phyloP scores from a whole-genome alignment of 2,888 invertebrate species.

The Ormyrus pomaceus region DNA sequence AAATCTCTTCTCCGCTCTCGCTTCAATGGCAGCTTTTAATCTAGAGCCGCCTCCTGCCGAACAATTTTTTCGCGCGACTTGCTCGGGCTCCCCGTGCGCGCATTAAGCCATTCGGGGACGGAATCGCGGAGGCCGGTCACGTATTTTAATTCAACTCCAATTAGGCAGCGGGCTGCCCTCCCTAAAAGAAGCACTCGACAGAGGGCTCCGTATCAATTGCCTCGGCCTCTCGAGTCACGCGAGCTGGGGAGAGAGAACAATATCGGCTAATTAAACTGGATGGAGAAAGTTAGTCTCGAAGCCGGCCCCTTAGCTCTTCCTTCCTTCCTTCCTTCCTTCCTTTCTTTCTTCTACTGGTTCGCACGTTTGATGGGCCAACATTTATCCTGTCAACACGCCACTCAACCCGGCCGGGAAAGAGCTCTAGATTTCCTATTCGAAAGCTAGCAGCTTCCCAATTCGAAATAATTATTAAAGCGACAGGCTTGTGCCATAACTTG shows the following conservation, averaged over 20 bases:
- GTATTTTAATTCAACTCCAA: constrained; percentile 57
- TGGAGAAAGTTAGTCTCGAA: constrained; percentile 22
- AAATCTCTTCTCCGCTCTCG: too few relatives aligned
- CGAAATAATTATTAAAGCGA: too few relatives aligned
- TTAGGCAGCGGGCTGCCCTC: constrained; percentile 28
- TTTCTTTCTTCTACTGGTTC: constrained; percentile 12
- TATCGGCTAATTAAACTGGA: constrained; percentile 50
- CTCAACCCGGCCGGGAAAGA: background rate
- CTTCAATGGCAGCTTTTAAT: too few relatives aligned
- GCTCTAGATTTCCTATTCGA: too few relatives aligned
- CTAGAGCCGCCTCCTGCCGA: too few relatives aligned
- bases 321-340: background rate
- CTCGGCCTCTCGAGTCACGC: background rate
- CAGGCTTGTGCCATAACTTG: too few relatives aligned
- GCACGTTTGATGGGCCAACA: constrained; percentile 20
- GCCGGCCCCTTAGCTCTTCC: background rate
- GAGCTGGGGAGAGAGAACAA: constrained; percentile 27
- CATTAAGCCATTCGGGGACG: constrained; percentile 4
- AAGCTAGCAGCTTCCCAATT: too few relatives aligned
- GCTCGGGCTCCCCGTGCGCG: constrained; percentile 7
- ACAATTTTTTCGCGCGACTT: too few relatives aligned
- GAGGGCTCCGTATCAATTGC: constrained; percentile 24
- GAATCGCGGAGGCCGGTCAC: constrained; percentile 45
- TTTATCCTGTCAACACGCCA: constrained; percentile 54
- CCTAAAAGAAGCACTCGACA: constrained; percentile 14